These are phyloP conservation scores for Herpailurus yagouaroundi DNA, from an alignment of 2,113 vertebrate genomes.

Conservation along the genomic window DNA sequence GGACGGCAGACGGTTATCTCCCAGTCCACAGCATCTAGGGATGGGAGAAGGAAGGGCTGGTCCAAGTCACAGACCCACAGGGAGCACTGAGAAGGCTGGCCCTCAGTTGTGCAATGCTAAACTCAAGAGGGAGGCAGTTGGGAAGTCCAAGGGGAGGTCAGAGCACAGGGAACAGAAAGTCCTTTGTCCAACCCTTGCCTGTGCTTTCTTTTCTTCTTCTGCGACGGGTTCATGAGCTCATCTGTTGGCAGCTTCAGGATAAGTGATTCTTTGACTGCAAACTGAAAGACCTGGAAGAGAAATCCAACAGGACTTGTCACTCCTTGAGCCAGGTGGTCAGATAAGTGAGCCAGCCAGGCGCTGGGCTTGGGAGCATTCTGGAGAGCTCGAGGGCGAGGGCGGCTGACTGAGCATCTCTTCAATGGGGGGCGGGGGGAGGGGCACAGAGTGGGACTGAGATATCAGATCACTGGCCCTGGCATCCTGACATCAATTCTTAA, in stretches of 20 bases:
- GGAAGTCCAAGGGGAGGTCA: neutral
- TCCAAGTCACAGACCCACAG: neutral
- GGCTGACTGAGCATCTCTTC: neutral
- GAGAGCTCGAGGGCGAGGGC: neutral
- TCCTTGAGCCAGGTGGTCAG: neutral
- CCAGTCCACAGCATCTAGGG: neutral
- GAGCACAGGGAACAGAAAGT: slow-evolving; percentile 51
- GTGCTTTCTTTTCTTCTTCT: slow-evolving; percentile 99
- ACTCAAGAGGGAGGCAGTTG: neutral
- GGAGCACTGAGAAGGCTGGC: neutral
- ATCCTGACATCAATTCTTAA: neutral
- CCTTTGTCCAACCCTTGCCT: slow-evolving; percentile 86
- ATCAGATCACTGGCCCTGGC: neutral
- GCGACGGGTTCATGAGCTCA: slow-evolving; percentile 94
- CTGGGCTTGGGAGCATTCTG: neutral
- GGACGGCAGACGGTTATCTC: neutral
- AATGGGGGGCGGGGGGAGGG: neutral
- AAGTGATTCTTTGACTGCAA: slow-evolving; percentile 96
- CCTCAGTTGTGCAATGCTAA: neutral
- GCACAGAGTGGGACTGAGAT: neutral
- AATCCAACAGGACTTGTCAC: neutral
- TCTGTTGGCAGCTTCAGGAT: slow-evolving; percentile 94
- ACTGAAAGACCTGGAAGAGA: slow-evolving; percentile 94
- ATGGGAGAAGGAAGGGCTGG: neutral
- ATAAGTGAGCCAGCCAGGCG: neutral